These are phyloP conservation scores for Elegia similella DNA, from an alignment of 2,888 invertebrate genomes.

Conservation along the genomic window DNA sequence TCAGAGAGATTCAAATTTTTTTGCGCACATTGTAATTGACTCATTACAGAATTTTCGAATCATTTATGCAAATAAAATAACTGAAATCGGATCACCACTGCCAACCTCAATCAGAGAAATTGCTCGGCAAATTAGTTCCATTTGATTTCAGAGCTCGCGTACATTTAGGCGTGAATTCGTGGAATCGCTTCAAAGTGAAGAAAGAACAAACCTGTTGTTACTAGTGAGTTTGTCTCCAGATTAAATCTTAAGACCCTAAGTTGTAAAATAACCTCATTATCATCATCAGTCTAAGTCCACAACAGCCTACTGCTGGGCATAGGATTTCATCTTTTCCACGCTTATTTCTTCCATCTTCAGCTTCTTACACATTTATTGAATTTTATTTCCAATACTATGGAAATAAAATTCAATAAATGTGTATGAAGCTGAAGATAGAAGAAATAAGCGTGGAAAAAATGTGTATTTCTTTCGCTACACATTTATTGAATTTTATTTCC, in stretches of 20 bases:
- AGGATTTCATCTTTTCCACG: too few species aligned
- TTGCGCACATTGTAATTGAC: not conserved
- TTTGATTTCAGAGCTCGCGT: constrained; percentile 23
- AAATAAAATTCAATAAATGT: too few species aligned
- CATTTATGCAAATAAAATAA: constrained; percentile 9
- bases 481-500: too few species aligned
- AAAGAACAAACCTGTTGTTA: not conserved
- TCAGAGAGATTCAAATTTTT: not conserved
- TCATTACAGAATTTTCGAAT: not conserved
- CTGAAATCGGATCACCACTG: constrained; percentile 2
- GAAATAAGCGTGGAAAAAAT: too few species aligned
- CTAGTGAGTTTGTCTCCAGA: constrained; percentile 3
- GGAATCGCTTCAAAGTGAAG: constrained; percentile 15
- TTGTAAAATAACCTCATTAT: too few species aligned
- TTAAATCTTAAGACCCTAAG: not conserved
- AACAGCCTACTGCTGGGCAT: too few species aligned
- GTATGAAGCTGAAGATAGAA: too few species aligned
- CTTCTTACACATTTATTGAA: too few species aligned
- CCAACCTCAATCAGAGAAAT: constrained; percentile 27
- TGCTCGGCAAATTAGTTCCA: constrained; percentile 30
- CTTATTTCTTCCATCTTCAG: too few species aligned
- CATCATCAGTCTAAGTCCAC: too few species aligned
- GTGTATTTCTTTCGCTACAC: too few species aligned
- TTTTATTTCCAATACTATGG: too few species aligned
- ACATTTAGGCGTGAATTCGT: constrained; percentile 20